Evolutionary conservation across 1,140 invertebrate species (phyloP).

Genomic region (Maniola jurtina): DNA sequence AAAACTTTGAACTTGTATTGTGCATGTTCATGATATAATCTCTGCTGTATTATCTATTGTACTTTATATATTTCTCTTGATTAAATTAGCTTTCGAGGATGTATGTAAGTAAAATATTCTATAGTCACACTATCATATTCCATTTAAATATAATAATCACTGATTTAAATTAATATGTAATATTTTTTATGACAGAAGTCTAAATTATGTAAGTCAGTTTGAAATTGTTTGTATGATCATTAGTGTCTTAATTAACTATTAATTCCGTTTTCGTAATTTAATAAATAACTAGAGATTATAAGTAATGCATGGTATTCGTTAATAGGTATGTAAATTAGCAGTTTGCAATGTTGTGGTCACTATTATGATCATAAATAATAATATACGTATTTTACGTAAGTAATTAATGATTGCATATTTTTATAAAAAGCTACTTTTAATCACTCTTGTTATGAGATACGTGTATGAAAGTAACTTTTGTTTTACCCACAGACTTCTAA

Average conservation of each 20-base stretch:
- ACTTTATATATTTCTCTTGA: slow-evolving; percentile 35
- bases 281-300: background rate
- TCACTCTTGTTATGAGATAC: background rate
- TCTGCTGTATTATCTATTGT: slow-evolving; percentile 25
- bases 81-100: slow-evolving; percentile 44
- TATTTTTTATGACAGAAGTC: background rate
- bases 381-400: background rate
- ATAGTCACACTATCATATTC: slow-evolving; percentile 25
- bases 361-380: background rate
- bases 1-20: slow-evolving; percentile 39
- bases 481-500: background rate
- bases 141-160: slow-evolving; percentile 25
- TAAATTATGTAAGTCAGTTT: slow-evolving; percentile 3
- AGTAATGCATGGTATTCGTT: background rate
- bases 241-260: slow-evolving; percentile 3
- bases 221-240: background rate
- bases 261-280: background rate
- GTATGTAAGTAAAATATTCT: slow-evolving; percentile 37
- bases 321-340: background rate
- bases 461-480: slow-evolving; percentile 9
- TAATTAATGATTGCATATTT: background rate
- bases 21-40: slow-evolving; percentile 49
- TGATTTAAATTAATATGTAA: slow-evolving; percentile 16
- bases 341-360: background rate
- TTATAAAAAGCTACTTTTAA: slow-evolving; percentile 1